phyloP scores from a whole-genome alignment of 2,113 vertebrate genomes.

The Pantherophis guttatus region DNA sequence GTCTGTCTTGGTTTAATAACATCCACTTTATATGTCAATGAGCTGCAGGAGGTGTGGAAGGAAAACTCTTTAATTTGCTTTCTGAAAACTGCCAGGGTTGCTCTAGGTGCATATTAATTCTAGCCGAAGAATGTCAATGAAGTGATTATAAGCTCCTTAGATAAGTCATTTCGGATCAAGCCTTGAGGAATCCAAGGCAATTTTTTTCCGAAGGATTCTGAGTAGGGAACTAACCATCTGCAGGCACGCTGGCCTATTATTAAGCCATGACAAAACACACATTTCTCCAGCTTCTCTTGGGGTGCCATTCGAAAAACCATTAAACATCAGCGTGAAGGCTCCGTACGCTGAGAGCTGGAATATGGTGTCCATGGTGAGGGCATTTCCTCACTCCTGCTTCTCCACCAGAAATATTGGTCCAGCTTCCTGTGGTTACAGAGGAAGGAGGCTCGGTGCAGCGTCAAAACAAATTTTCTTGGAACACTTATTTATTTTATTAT shows the following conservation, averaged over 20 bases:
- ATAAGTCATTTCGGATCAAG: slow-evolving; percentile 55
- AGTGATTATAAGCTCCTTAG: slow-evolving; percentile 65
- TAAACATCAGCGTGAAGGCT: background rate
- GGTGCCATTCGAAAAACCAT: slow-evolving; percentile 4
- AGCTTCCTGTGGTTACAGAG: background rate
- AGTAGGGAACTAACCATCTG: slow-evolving; percentile 29
- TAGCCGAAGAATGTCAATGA: slow-evolving; percentile 58
- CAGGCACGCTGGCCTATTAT: slow-evolving; percentile 10
- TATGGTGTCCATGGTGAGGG: background rate
- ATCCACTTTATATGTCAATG: slow-evolving; percentile 56
- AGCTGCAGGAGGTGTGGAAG: slow-evolving; percentile 44
- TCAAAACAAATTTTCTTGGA: background rate
- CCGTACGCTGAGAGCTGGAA: background rate
- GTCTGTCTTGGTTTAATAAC: slow-evolving; percentile 51
- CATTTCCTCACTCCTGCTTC: background rate
- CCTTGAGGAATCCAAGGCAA: slow-evolving; percentile 37
- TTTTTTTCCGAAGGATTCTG: slow-evolving; percentile 40
- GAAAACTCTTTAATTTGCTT: slow-evolving; percentile 48
- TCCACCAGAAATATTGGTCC: background rate
- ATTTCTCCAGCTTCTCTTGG: slow-evolving; percentile 26
- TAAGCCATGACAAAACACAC: slow-evolving; percentile 11
- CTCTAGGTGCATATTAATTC: slow-evolving; percentile 59
- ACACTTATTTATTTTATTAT: background rate
- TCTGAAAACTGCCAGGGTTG: slow-evolving; percentile 50
- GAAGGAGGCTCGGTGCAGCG: background rate